Base-by-base conservation (phyloP, 1,140 invertebrate species). In the Lepidurus arcticus region DNA sequence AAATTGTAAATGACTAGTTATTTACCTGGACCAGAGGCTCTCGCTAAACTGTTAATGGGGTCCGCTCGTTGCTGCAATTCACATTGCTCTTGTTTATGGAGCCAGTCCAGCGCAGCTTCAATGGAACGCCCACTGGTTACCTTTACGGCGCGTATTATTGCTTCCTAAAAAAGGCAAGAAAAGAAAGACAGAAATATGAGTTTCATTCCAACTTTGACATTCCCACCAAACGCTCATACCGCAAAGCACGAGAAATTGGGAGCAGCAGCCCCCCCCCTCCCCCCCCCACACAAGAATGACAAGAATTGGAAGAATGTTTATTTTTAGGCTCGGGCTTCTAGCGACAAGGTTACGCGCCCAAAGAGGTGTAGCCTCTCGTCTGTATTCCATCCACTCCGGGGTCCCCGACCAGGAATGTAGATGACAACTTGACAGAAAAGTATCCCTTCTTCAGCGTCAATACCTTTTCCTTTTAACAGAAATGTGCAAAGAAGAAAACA, bases 31-130 rank as follows among this genome's bases (percentile, higher is more conserved):
- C 16, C 65, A 42, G 74, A n/a, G 43, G 75, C 42, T 26, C 77
- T 75, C 3, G 44, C 43, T 85, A 83, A 83, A 6, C 87, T 86
- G 76, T 90, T 90, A 11, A 89, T 81, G 34, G 87, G 87, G 76
- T 90, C 88, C 81, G 86, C 87, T 80, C 88, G 85, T 80, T 86
- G 85, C 80, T 88, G 87, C 42, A 76, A 13, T 24, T 76, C 75
- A n/a, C 43, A 44, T 16, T 76, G 43, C 43, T 76, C 75, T 82
- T 91, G 90, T 81, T 92, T 92, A 9, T 86, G 84, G 76, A 92
- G 84, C 81, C 89, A 89, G 81, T 93, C 91, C 42, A 92, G 84
- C 7, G 91, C 91, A 44, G 88, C 88, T 76, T 92, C 92, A 77
- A 90, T 84, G 44, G 43, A 45, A 26, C 91, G 87, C 80, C 91